Percentiles rank a stretch among this genome's conserved stretches.
These are phyloP conservation scores for Octodon degus DNA, from an alignment of 2,113 vertebrate genomes.

Conservation along the genomic window DNA sequence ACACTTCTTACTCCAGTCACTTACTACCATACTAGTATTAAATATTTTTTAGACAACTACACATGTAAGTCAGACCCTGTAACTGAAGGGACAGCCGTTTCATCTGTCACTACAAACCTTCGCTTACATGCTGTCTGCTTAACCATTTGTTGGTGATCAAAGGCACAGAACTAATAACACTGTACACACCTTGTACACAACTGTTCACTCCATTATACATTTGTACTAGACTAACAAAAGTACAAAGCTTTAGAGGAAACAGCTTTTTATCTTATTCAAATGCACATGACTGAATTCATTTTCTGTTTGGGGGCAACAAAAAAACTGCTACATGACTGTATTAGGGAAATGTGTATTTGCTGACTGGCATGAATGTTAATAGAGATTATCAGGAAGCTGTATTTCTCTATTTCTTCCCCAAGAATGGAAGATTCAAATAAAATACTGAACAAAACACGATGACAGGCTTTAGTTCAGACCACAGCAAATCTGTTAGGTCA, in stretches of 20 bases:
- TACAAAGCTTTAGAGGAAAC: conserved; percentile 12
- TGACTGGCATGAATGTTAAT: background rate
- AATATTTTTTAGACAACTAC: background rate
- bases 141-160: conserved; percentile 6
- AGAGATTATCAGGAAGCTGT: conserved; percentile 16
- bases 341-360: conserved; percentile 60
- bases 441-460: background rate
- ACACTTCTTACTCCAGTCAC: background rate
- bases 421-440: conserved; percentile 6
- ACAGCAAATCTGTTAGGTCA: background rate
- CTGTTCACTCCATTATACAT: background rate
- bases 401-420: conserved; percentile 18
- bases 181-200: background rate
- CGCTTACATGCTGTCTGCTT: background rate
- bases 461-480: background rate
- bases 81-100: background rate
- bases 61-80: background rate
- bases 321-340: background rate
- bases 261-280: conserved; percentile 37
- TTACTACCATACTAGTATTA: background rate
- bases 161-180: background rate
- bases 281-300: conserved; percentile 1
- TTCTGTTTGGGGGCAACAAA: conserved; percentile 47
- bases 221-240: background rate
- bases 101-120: background rate